Conservation (phyloP, 2,888 invertebrate genomes). For the Halictus quadricinctus region DNA sequence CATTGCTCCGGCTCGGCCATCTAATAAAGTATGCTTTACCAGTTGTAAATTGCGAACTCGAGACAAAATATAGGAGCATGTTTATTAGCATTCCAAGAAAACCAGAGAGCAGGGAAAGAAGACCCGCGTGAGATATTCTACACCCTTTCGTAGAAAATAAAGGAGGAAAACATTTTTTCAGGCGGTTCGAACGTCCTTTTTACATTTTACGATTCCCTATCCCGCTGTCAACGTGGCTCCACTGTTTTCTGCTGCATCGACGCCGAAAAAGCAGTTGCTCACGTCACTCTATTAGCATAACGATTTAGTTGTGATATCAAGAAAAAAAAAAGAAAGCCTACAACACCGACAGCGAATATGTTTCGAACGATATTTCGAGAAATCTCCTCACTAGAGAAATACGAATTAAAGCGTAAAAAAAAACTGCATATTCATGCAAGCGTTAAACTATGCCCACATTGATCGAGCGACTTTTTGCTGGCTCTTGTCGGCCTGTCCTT, state of each 20-base stretch:
- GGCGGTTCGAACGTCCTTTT: not conserved
- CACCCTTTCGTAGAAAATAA: not conserved
- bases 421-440: not conserved
- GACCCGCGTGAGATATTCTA: not conserved
- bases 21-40: not conserved
- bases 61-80: not conserved
- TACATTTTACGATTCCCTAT: not conserved
- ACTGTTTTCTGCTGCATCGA: not conserved
- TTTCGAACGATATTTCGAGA: not conserved
- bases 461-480: not conserved
- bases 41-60: not conserved
- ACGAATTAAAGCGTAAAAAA: not conserved
- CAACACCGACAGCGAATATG: not conserved
- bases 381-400: not conserved
- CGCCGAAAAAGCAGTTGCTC: conserved; percentile 11
- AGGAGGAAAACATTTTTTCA: not conserved
- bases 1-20: not conserved
- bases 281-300: conserved; percentile 23
- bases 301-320: not conserved
- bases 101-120: not conserved
- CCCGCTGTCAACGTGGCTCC: not conserved
- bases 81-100: not conserved
- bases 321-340: not conserved
- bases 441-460: not conserved
- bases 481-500: not conserved